Conservation (phyloP, 2,113 vertebrate genomes). For the Pseudorasbora parva region DNA sequence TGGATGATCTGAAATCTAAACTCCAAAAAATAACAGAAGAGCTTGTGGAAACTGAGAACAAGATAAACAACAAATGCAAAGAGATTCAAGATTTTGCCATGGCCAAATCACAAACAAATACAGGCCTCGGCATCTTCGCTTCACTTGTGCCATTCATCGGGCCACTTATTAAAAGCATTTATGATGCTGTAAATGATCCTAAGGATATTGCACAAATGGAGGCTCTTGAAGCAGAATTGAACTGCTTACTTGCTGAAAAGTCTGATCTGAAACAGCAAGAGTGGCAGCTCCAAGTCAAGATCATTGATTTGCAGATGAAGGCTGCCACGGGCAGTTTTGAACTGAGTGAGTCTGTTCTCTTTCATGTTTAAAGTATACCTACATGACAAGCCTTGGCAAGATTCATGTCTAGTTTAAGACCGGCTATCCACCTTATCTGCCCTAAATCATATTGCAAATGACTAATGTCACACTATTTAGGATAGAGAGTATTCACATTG, state of each 20-base stretch:
- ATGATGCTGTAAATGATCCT: background rate
- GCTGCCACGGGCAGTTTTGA: background rate
- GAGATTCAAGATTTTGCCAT: background rate
- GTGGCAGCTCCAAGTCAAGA: background rate
- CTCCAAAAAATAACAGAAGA: background rate
- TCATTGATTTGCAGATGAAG: background rate
- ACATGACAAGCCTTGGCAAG: too few relatives aligned
- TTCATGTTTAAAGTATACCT: background rate
- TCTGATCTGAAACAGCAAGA: background rate
- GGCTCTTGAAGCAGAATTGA: conserved; percentile 2
- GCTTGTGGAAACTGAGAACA: background rate
- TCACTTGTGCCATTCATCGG: conserved; percentile 28
- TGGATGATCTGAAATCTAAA: background rate
- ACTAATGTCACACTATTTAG: too few relatives aligned
- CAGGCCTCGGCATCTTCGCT: conserved; percentile 1
- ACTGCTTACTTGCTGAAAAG: background rate
- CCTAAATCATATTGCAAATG: too few relatives aligned
- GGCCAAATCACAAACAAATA: background rate
- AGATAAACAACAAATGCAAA: background rate
- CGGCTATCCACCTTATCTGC: too few relatives aligned
- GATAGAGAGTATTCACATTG: too few relatives aligned
- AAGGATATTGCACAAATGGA: background rate
- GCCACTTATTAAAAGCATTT: background rate
- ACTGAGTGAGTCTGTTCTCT: background rate
- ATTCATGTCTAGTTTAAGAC: background rate